Evolutionary conservation across 2,888 invertebrate genomes (phyloP), one percentile per base, ranked within the genome.

Genomic region (Caenorhabditis panamensis): DNA sequence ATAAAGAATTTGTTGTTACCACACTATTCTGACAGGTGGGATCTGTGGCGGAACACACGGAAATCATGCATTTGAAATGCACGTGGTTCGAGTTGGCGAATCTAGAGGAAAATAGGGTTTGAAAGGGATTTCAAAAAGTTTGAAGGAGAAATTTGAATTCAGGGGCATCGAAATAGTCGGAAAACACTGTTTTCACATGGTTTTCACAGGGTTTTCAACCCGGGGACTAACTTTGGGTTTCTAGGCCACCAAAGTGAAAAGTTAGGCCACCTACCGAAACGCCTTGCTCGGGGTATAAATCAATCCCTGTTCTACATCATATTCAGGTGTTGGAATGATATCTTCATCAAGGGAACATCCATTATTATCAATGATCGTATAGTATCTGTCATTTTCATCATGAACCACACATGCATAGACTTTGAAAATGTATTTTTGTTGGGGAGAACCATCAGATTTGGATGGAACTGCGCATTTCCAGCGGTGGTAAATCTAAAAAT

Each of bases 31-130:
- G 73, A 77, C 88, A 89, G 26, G 58, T 61, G n/a, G 81, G 66
- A 73, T 89, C 88, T 24, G 58, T 64, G 56, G 82, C 83, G 9
- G 84, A 80, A 64, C 89, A 89, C 59, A 89, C 83, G 58, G 87
- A 82, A 36, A 89, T 75, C 63, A 89, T 79, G 71, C 89, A 89
- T 76, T 89, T 87, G 82, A 89, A 89, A 77, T 87, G 86, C 47
- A 89, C 86, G 53, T 82, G 77, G 37, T 83, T 82, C 37, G 88
- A 83, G 31, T 84, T 84, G n/a, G 88, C 79, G 56, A 89, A 88
- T 69, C 86, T 85, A 81, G 76, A 84, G 18, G 31, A 51, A 18
- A 18, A 18, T 9, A 22, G 31, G 37, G 47, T 49, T 49, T 18
- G 59, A 9, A 20, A 24, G 18, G 26, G 36, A 16, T 41, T 41